Evolutionary conservation across 2,888 invertebrate genomes (phyloP).

Genomic region (Tinea trinotella): DNA sequence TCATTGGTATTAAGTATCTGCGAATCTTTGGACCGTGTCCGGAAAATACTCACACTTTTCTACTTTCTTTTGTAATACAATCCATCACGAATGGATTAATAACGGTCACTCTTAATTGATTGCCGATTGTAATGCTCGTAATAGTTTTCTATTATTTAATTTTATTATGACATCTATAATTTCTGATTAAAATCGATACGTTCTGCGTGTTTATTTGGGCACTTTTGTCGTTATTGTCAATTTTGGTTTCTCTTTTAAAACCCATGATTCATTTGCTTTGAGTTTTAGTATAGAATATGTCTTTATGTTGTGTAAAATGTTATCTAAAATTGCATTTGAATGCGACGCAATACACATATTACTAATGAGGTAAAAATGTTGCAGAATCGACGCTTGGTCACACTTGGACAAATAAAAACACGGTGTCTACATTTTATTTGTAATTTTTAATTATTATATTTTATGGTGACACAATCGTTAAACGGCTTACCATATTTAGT

Average conservation of each 20-base stretch:
- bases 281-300: too few species aligned
- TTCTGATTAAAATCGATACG: not conserved
- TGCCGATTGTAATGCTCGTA: not conserved
- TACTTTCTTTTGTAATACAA: conserved; percentile 5
- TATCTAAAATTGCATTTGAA: not conserved
- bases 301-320: not conserved
- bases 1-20: conserved; percentile 3
- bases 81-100: conserved; percentile 11
- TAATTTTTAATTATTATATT: conserved; percentile 4
- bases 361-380: not conserved
- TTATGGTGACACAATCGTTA: not conserved
- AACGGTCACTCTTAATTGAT: conserved; percentile 2
- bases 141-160: not conserved
- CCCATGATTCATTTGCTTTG: too few species aligned
- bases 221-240: not conserved
- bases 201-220: not conserved
- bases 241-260: too few species aligned
- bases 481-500: not conserved
- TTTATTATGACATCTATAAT: not conserved
- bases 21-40: conserved; percentile 4
- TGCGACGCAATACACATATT: not conserved
- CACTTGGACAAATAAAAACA: conserved; percentile 1
- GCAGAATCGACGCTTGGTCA: not conserved
- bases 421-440: not conserved
- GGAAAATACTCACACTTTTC: conserved; percentile 11